Base-by-base conservation (phyloP, 1,140 invertebrate species). In the Vanessa tameamea region DNA sequence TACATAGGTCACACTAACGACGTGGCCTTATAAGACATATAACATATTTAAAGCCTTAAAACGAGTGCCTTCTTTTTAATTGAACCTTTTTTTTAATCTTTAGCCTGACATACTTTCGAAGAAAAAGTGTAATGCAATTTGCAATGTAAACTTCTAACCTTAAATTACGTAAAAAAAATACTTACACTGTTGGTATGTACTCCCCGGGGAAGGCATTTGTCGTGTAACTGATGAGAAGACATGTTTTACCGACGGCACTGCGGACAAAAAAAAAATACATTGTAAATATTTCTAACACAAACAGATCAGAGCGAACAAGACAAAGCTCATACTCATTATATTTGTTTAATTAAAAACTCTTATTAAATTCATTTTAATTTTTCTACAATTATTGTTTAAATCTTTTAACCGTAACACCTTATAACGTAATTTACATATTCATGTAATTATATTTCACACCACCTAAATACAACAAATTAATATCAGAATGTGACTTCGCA, bases 201-300 rank as follows among this genome's bases (percentile, higher is more conserved):
- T 99, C 98, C 78, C 97, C 97, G 68, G 98, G 98, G 93, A 99
- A 99, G 79, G 98, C 97, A 95, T 99, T 99, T 90, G 98, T 99
- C 63, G 98, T 99, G 92, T 99, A 99, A 93, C 97, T 98, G 94
- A 99, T 99, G 81, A 99, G 95, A 47, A 99, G 94, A 93, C 98
- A 99, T 82, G 98, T 99, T 95, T 99, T 99, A 97, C 98, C 98
- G 82, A 99, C 97, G 87, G 96, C 97, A 93, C 97, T 97, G 94
- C 73, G 94, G 93, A 94, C 87, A 92, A 93, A 92, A 92, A 87
- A 83, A 67, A 75, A 73, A 69, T 68, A 31, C 2, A 31, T 20
- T 51, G 14, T 51, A 53, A 16, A 53, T 53, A 53, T n/a, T 50
- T 50, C 48, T 14, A 50, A 0, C 37, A 43, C 37, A 43, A 43